Base-by-base conservation (phyloP, 2,797 vertebrate species). In the Nannoperca obscura region DNA sequence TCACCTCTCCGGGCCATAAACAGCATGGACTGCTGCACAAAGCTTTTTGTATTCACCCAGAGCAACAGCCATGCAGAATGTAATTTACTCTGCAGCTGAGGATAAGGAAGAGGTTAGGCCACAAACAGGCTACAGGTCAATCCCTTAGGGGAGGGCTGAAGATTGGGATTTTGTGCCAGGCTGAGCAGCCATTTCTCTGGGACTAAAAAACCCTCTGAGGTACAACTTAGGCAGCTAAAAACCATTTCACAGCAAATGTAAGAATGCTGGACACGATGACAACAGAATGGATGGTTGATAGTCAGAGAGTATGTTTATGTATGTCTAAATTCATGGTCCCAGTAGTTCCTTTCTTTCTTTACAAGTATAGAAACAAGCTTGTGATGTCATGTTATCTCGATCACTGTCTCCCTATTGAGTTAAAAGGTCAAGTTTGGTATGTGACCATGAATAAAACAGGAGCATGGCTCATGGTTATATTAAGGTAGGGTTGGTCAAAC, bases 1-100 rank as follows among this genome's bases (percentile, higher is more conserved):
- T 89, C 82, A 68, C 71, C 70, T 89, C 90, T 92, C 90, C 80
- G 85, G 90, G 91, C 86, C 76, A 86, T 75, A 83, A 84, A 92
- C 80, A 87, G 46, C 84, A 90, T 63, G 86, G 89, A 42, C 78
- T 12, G 15, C 65, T 88, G 90, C 88, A 89, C 92, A 91, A 86
- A 89, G 82, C 85, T 78, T 82, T 89, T 88, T 73, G 66, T 86
- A 86, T 91, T 90, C 78, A 72, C 76, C 59, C 72, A 75, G 60
- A 86, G 74, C 76, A 74, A 83, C 80, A 73, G 78, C 84, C 83
- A 65, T 80, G 90, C 83, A 84, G 80, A 81, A 86, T 59, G 80
- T 80, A 83, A 88, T 93, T 92, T 86, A 86, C 81, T 90, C 80
- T 82, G 80, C 76, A 78, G 76, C 74, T 2, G 50, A 80, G 86